These are phyloP conservation scores for Chondrosia reniformis DNA, from an alignment of 37 sponge, comb jelly and placozoan species.

Conservation along the genomic window DNA sequence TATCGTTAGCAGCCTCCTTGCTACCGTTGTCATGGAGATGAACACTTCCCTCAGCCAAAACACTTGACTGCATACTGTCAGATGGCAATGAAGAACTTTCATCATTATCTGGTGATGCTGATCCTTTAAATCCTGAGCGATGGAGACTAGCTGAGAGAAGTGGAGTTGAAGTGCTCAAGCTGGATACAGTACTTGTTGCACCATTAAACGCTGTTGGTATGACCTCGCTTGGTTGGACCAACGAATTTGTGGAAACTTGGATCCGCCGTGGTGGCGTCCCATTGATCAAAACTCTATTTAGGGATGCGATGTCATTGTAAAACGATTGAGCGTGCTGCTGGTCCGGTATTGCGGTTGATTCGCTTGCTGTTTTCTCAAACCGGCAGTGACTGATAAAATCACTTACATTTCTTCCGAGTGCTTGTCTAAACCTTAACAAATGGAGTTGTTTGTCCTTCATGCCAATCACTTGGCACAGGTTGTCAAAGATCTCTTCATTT, in stretches of 20 bases:
- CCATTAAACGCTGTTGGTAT: neutral
- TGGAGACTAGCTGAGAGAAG: neutral
- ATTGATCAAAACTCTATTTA: neutral
- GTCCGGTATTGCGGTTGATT: neutral
- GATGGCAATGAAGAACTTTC: neutral
- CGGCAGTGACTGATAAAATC: neutral
- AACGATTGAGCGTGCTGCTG: neutral
- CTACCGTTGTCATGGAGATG: neutral
- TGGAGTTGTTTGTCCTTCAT: conserved; percentile 74
- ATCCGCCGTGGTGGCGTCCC: neutral
- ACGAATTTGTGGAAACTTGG: neutral
- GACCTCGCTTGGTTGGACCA: neutral
- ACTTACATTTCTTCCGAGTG: conserved; percentile 33
- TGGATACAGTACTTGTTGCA: neutral
- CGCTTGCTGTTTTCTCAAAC: too few relatives aligned
- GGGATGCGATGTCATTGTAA: neutral
- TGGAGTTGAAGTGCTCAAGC: neutral
- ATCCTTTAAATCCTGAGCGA: neutral
- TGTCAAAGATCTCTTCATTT: conserved; percentile 34
- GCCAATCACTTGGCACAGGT: conserved; percentile 53
- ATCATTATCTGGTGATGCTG: too few relatives aligned
- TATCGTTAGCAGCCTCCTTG: neutral
- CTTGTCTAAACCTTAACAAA: conserved; percentile 52
- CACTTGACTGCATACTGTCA: neutral
- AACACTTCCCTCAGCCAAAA: neutral